phyloP scores from a whole-genome alignment of 2,797 vertebrate species.

The Threskiornis aethiopicus region DNA sequence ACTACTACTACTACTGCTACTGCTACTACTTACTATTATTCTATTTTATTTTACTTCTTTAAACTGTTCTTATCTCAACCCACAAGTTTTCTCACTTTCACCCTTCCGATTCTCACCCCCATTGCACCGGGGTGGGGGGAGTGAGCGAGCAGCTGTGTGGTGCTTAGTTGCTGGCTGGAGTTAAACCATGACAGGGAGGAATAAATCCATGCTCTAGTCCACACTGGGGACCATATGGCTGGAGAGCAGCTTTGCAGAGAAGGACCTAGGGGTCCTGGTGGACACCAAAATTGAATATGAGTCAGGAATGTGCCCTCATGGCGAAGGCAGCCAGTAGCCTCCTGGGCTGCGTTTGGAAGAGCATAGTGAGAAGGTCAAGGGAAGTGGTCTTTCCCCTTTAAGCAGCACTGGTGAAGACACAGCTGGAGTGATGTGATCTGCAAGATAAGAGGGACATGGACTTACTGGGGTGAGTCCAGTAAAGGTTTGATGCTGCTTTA shows the following conservation, averaged over 20 bases:
- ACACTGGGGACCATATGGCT: neutral
- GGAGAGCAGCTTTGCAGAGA: neutral
- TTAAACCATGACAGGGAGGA: neutral
- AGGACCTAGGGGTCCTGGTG: neutral
- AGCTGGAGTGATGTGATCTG: neutral
- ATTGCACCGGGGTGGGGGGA: no score
- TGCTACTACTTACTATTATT: no score
- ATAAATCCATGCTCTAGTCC: neutral
- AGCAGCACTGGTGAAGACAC: neutral
- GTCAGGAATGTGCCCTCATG: no score
- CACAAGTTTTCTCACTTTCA: no score
- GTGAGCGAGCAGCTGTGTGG: no score
- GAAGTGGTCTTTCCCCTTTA: neutral
- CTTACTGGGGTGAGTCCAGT: neutral
- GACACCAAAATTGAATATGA: neutral
- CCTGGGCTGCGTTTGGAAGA: neutral
- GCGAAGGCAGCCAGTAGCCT: neutral
- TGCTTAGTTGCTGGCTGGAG: no score
- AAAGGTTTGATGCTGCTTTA: neutral
- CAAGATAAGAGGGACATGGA: neutral
- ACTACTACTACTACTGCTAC: no score
- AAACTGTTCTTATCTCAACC: no score
- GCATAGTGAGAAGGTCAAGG: neutral
- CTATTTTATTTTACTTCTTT: no score
- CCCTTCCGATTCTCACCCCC: no score